Evolutionary conservation across 2,113 vertebrate genomes (phyloP).

Genomic region (Agapornis roseicollis): DNA sequence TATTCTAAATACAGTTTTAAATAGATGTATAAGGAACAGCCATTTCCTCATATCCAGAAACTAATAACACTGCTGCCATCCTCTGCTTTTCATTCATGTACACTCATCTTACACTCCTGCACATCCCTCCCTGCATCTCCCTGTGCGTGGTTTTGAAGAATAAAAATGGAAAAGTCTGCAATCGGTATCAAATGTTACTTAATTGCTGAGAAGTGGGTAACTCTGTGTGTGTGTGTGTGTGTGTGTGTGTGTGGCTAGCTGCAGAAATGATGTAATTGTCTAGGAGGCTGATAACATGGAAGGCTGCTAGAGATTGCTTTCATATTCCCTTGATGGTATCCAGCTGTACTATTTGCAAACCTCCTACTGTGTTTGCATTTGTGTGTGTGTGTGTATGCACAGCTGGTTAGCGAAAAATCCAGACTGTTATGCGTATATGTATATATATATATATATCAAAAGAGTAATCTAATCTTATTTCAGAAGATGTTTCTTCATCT

Average conservation of each 20-base stretch:
- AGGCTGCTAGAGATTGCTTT: neutral
- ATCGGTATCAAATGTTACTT: neutral
- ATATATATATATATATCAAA: neutral
- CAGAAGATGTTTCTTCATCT: neutral
- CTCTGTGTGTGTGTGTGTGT: neutral
- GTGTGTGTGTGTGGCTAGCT: neutral
- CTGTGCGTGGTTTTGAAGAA: neutral
- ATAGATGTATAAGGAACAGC: neutral
- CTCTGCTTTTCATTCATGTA: conserved; percentile 59
- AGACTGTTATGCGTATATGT: neutral
- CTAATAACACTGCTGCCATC: conserved; percentile 64
- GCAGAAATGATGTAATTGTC: neutral
- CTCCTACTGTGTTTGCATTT: neutral
- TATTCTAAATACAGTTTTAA: conserved; percentile 1
- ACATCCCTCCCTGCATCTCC: neutral
- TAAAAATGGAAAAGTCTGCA: neutral
- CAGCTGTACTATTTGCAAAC: neutral
- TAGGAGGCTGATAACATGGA: neutral
- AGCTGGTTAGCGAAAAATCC: neutral
- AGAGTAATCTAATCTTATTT: neutral
- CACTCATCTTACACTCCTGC: neutral
- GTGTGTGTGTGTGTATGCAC: neutral
- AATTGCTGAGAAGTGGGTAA: neutral
- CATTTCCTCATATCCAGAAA: conserved; percentile 39
- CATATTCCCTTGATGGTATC: neutral